phyloP scores from a whole-genome alignment of 2,888 invertebrate genomes.

The Eupithecia inturbata region DNA sequence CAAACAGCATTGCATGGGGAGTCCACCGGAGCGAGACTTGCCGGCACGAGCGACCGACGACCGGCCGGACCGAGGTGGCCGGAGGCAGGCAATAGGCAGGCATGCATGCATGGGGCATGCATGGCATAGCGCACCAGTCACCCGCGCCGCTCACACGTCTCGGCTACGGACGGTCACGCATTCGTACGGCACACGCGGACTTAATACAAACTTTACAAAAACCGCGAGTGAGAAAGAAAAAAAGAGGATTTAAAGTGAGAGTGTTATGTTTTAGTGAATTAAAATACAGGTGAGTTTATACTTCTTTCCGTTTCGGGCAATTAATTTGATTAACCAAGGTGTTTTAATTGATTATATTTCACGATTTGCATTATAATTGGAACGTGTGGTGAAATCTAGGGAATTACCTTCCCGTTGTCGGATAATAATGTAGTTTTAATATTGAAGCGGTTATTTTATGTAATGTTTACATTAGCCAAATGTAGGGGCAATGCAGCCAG shows the following conservation, averaged over 20 bases:
- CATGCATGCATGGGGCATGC: too few relatives aligned
- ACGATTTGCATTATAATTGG: conserved; percentile 37
- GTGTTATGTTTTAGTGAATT: conserved; percentile 39
- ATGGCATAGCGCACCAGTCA: conserved; percentile 25
- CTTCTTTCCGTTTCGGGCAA: conserved; percentile 33
- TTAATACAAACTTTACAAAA: conserved; percentile 11
- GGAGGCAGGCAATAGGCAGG: too few relatives aligned
- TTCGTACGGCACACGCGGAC: conserved; percentile 26
- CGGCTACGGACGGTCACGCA: neutral
- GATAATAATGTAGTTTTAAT: neutral
- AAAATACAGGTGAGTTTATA: conserved; percentile 41
- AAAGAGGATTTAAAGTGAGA: conserved; percentile 37
- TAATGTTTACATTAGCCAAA: neutral
- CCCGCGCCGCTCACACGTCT: conserved; percentile 26
- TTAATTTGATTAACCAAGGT: conserved; percentile 41
- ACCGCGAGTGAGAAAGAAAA: conserved; percentile 31
- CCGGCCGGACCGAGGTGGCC: too few relatives aligned
- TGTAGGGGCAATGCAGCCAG: too few relatives aligned
- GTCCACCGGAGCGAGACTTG: conserved; percentile 20
- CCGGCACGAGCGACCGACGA: neutral
- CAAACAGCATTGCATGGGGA: conserved; percentile 15
- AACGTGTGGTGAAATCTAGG: conserved; percentile 34
- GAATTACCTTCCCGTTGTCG: conserved; percentile 19
- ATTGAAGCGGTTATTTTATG: neutral
- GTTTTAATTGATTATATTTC: conserved; percentile 40